Percentiles rank a stretch among this genome's conserved stretches.
phyloP scores from a whole-genome alignment of 2,113 vertebrate species.

The Neotragus pygmaeus region DNA sequence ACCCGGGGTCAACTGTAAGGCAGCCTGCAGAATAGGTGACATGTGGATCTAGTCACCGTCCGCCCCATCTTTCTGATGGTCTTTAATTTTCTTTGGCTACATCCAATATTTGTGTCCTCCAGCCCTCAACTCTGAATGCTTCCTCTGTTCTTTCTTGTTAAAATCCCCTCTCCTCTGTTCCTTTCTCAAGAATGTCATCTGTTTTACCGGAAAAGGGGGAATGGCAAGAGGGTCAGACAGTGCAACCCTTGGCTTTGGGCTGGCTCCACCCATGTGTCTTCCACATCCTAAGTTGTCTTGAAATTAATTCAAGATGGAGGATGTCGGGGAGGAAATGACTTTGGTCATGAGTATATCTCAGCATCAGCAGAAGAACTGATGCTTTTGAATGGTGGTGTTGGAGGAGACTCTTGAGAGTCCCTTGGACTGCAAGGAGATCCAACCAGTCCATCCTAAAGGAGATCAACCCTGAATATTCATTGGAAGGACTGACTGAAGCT shows the following conservation, averaged over 20 bases:
- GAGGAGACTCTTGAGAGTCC: not conserved
- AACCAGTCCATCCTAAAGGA: not conserved
- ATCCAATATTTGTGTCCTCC: not conserved
- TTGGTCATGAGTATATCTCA: accelerated
- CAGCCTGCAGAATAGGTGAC: accelerated
- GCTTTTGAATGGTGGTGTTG: not conserved
- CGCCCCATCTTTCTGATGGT: not conserved
- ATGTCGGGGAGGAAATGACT: not conserved
- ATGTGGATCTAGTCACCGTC: not conserved
- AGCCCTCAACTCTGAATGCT: accelerated
- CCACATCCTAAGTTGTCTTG: accelerated
- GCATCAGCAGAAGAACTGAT: not conserved
- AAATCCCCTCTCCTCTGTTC: accelerated
- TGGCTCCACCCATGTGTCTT: accelerated
- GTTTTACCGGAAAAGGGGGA: accelerated
- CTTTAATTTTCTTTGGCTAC: not conserved
- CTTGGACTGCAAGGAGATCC: not conserved
- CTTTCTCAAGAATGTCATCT: not conserved
- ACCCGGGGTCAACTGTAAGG: not conserved
- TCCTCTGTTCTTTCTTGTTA: not conserved
- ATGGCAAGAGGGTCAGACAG: accelerated
- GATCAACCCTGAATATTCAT: not conserved
- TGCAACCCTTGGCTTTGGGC: too few species aligned
- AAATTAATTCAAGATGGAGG: accelerated
- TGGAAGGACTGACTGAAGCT: not conserved